Conservation (phyloP, 2,888 invertebrate genomes). For the Chrysolina haemoptera region DNA sequence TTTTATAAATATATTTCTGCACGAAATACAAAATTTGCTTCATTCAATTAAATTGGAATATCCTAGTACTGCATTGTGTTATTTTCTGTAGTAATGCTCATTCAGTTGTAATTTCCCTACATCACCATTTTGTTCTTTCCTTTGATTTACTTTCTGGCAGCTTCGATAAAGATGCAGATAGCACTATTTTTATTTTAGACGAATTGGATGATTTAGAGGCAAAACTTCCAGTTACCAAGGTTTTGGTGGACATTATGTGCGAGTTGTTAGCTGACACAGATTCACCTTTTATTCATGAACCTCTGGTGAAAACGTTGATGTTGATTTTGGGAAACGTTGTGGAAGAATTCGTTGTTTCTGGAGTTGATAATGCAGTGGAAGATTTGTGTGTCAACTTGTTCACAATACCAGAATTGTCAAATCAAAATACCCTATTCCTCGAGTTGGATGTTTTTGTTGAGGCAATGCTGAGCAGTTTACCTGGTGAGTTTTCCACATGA, state of each 20-base stretch:
- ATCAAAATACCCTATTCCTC: constrained; percentile 58
- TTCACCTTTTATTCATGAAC: constrained; percentile 70
- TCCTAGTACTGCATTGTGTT: too few relatives aligned
- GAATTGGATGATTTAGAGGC: constrained; percentile 72
- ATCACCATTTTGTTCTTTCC: too few relatives aligned
- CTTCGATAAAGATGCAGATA: background rate
- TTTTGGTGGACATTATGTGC: constrained; percentile 69
- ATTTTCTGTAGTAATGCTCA: too few relatives aligned
- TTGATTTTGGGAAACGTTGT: constrained; percentile 68
- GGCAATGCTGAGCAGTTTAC: constrained; percentile 58
- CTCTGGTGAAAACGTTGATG: constrained; percentile 70
- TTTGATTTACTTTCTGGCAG: too few relatives aligned
- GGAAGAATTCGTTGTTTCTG: constrained; percentile 61
- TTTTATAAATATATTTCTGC: too few relatives aligned
- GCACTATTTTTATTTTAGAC: constrained; percentile 63
- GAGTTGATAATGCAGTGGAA: constrained; percentile 57
- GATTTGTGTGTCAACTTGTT: constrained; percentile 55
- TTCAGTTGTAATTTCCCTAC: too few relatives aligned
- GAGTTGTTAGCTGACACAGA: constrained; percentile 70
- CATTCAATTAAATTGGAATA: too few relatives aligned
- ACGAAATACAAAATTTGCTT: too few relatives aligned
- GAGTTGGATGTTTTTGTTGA: constrained; percentile 62
- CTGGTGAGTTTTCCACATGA: constrained; percentile 58
- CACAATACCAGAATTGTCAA: constrained; percentile 54
- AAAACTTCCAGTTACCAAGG: constrained; percentile 70